A percentile compares a stretch with the other conserved stretches of the same genome.
Conservation (phyloP, 2,797 vertebrate species). For the Ptychadena robeensis region DNA sequence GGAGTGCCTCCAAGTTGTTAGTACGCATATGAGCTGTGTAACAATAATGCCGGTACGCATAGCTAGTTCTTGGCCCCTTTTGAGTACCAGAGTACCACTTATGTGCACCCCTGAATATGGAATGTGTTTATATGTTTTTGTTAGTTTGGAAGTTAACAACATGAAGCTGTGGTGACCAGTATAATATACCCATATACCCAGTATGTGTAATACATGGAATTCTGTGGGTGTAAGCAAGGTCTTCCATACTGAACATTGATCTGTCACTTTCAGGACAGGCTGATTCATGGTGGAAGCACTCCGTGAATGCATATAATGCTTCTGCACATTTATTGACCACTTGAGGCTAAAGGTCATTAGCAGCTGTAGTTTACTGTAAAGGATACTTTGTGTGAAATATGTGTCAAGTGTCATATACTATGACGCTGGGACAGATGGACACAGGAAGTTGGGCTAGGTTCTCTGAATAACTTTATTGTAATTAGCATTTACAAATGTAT, state of each 20-base stretch:
- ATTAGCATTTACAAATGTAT: background rate
- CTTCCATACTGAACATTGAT: background rate
- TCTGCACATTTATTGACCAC: background rate
- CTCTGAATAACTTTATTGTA: background rate
- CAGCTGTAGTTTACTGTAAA: background rate
- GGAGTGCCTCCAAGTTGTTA: too few species aligned
- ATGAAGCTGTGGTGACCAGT: too few species aligned
- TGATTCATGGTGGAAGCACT: background rate
- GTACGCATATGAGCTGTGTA: too few species aligned
- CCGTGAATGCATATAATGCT: background rate
- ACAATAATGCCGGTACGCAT: too few species aligned
- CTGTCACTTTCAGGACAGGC: background rate
- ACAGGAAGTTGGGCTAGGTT: background rate
- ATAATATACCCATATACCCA: too few species aligned
- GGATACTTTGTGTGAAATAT: background rate
- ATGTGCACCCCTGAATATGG: too few species aligned
- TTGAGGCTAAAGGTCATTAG: conserved; percentile 27
- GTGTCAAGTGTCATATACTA: background rate
- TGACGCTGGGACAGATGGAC: background rate
- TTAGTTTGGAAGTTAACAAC: too few species aligned
- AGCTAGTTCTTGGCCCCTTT: too few species aligned
- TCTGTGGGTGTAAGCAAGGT: background rate
- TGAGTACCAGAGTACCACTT: too few species aligned
- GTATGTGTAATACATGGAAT: background rate
- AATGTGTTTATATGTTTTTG: too few species aligned